Conservation (phyloP, 2,797 vertebrate genomes). For the Melanotaenia maccullochi region DNA sequence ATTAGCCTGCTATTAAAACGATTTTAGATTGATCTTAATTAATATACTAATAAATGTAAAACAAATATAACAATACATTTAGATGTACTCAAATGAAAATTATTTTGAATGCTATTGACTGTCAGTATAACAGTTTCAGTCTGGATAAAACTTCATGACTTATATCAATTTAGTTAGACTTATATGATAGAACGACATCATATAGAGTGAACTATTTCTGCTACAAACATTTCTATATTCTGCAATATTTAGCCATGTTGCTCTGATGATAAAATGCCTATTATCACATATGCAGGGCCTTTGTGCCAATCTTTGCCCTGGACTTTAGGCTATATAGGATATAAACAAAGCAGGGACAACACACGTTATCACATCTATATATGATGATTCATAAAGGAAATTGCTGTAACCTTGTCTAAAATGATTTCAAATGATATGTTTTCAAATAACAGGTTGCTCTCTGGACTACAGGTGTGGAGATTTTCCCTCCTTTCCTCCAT, state of each 20-base stretch:
- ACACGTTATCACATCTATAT: neutral
- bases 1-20: too few relatives aligned
- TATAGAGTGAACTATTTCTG: neutral
- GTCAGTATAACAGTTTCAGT: neutral
- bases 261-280: neutral
- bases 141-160: too few relatives aligned
- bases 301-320: too few relatives aligned
- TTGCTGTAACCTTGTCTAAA: neutral
- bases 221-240: neutral
- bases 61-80: too few relatives aligned
- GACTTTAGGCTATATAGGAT: too few relatives aligned
- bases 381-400: too few relatives aligned
- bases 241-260: neutral
- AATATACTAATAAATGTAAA: too few relatives aligned
- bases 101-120: neutral
- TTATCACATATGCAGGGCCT: too few relatives aligned
- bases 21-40: too few relatives aligned
- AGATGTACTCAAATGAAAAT: too few relatives aligned
- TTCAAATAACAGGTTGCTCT: neutral
- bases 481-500: too few relatives aligned
- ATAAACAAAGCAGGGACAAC: neutral
- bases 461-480: neutral
- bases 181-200: neutral
- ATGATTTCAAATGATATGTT: neutral
- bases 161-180: too few relatives aligned